Conservation (phyloP, 2,888 invertebrate species). For the Drosophila picticornis region DNA sequence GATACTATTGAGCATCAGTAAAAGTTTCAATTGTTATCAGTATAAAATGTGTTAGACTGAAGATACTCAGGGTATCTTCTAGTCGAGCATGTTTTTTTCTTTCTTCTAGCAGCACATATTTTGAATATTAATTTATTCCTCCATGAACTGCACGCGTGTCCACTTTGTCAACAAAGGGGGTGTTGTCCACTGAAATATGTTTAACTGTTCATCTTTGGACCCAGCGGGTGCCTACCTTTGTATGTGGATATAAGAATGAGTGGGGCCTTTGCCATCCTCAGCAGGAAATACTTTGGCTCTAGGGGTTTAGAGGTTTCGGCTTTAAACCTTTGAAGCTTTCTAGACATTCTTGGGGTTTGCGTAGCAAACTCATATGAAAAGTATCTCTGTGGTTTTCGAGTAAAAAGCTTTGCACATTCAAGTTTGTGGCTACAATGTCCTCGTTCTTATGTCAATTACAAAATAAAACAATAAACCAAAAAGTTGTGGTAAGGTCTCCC, state of each 20-base stretch:
- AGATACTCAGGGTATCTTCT: not conserved
- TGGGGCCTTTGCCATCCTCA: not conserved
- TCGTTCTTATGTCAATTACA: not conserved
- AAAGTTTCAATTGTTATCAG: not conserved
- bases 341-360: conserved; percentile 33
- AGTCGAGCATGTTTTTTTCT: not conserved
- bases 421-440: conserved; percentile 10
- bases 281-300: not conserved
- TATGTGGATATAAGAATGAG: conserved; percentile 16
- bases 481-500: not conserved
- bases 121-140: conserved; percentile 64
- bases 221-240: conserved; percentile 16
- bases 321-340: conserved; percentile 15
- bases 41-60: not conserved
- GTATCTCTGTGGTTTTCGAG: conserved; percentile 15
- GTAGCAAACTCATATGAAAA: not conserved
- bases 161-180: conserved; percentile 15
- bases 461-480: not conserved
- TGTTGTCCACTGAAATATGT: conserved; percentile 7
- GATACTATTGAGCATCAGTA: not conserved
- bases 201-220: conserved; percentile 6
- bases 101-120: conserved; percentile 43
- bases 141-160: conserved; percentile 21
- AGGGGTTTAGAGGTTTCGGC: not conserved
- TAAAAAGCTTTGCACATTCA: conserved; percentile 10